A percentile compares a stretch with the other conserved stretches of the same genome.
Evolutionary conservation across 2,888 invertebrate genomes (phyloP).

Genomic region (Aporophyla nigra): DNA sequence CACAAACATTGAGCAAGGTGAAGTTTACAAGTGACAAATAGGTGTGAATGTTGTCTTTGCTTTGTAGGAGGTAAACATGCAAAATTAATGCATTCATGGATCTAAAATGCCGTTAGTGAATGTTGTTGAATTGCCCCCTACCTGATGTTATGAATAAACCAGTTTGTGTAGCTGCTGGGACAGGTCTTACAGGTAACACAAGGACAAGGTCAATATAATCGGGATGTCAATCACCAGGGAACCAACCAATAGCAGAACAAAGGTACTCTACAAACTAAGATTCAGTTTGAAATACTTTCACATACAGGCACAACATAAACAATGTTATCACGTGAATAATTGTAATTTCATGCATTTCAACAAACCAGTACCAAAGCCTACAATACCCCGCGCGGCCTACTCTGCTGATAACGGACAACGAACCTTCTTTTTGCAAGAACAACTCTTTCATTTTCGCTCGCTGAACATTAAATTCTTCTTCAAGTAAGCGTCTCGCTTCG

Average conservation of each 20-base stretch:
- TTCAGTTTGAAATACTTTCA: conserved; percentile 14
- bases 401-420: conserved; percentile 71
- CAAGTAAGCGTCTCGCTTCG: conserved; percentile 90
- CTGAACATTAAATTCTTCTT: conserved; percentile 97
- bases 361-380: conserved; percentile 63
- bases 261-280: conserved; percentile 39
- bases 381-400: conserved; percentile 63
- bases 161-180: conserved; percentile 15
- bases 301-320: conserved; percentile 48
- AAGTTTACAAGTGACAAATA: conserved; percentile 1
- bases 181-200: conserved; percentile 28
- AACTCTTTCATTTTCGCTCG: conserved; percentile 98
- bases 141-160: conserved; percentile 43
- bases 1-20: conserved; percentile 8
- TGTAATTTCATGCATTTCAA: conserved; percentile 60
- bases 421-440: conserved; percentile 98
- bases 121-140: conserved; percentile 18
- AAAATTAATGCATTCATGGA: conserved; percentile 23
- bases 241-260: conserved; percentile 39
- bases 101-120: conserved; percentile 15
- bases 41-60: conserved; percentile 7
- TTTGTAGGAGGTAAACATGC: conserved; percentile 35
- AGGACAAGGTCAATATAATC: conserved; percentile 29
- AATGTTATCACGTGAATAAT: conserved; percentile 47
- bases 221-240: conserved; percentile 25